These are phyloP conservation scores for Cryptotermes secundus DNA, from an alignment of 1,140 invertebrate species.

Conservation along the genomic window DNA sequence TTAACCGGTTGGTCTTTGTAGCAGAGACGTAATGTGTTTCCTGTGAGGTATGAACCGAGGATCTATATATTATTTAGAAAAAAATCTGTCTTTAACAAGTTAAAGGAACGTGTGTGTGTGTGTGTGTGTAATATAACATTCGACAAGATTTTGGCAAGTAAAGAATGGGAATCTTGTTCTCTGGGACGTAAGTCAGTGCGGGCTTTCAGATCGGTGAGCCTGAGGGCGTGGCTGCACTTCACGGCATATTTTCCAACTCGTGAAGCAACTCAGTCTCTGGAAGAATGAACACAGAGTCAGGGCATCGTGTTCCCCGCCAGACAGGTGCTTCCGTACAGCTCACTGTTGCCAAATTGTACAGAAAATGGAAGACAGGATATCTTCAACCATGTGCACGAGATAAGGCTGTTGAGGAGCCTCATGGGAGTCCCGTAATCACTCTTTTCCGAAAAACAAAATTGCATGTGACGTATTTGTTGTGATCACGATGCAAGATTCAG, in stretches of 20 bases:
- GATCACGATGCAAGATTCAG: too few relatives aligned
- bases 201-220: not conserved
- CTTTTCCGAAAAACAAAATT: too few relatives aligned
- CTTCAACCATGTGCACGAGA: not conserved
- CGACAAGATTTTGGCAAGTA: not conserved
- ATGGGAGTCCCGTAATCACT: too few relatives aligned
- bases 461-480: too few relatives aligned
- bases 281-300: not conserved
- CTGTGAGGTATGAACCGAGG: too few relatives aligned
- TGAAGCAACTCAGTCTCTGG: not conserved
- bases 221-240: not conserved
- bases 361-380: not conserved
- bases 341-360: not conserved
- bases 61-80: too few relatives aligned
- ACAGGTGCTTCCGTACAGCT: not conserved
- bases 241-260: slow-evolving; percentile 5
- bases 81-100: not conserved
- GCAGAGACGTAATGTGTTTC: too few relatives aligned
- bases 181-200: not conserved
- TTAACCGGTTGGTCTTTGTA: too few relatives aligned
- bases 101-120: not conserved
- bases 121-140: too few relatives aligned
- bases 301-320: not conserved
- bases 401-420: too few relatives aligned
- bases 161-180: not conserved